Conservation (phyloP, 2,888 invertebrate species). For the Escarpia spicata region DNA sequence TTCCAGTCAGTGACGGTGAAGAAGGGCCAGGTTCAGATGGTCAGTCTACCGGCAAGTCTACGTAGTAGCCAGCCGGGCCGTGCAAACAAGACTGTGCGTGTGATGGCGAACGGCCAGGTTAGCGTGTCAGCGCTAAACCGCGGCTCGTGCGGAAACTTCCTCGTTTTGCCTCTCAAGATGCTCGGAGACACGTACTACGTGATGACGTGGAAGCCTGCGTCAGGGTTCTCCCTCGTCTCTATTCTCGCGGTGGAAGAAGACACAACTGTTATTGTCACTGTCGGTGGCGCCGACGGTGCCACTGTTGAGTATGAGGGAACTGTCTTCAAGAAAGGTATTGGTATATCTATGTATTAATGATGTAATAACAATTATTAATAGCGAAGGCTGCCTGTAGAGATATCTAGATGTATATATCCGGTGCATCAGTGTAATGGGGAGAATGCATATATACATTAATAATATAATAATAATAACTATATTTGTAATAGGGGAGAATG, state of each 20-base stretch:
- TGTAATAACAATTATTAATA: no score
- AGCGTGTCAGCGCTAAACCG: not conserved
- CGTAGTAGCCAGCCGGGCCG: not conserved
- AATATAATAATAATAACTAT: no score
- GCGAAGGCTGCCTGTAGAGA: no score
- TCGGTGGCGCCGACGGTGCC: not conserved
- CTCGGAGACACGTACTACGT: not conserved
- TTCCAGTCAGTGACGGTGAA: not conserved
- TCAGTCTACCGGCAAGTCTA: not conserved
- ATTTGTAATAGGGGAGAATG: no score
- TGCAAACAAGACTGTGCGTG: not conserved
- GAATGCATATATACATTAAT: no score
- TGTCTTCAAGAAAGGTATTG: not conserved
- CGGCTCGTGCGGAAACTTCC: not conserved
- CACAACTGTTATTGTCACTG: not conserved
- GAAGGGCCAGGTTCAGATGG: not conserved
- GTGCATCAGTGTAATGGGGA: no score
- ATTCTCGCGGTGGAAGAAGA: not conserved
- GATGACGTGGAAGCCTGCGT: not conserved
- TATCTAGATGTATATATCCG: no score
- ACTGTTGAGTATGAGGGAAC: not conserved
- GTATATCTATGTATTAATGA: no score
- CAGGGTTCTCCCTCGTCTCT: not conserved
- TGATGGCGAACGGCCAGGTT: not conserved
- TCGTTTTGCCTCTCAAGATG: not conserved